Evolutionary conservation across 2,113 vertebrate species (phyloP).

Genomic region (Ptilonorhynchus violaceus): DNA sequence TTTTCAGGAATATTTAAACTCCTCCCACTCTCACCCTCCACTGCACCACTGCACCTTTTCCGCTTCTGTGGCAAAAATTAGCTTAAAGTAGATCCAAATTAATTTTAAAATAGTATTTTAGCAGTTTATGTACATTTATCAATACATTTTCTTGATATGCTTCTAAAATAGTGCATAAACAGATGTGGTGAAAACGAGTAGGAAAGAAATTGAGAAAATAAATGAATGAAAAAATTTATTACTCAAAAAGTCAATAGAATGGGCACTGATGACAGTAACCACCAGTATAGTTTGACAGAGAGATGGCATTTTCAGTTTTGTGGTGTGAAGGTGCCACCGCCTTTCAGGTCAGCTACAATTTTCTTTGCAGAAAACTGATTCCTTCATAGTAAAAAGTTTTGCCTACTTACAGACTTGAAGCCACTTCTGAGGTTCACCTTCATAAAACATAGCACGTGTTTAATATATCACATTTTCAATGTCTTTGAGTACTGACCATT

Average conservation of each 20-base stretch:
- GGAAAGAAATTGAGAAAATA: not conserved
- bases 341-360: not conserved
- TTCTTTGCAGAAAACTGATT: not conserved
- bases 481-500: not conserved
- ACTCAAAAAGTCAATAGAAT: not conserved
- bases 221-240: not conserved
- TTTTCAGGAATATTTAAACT: not conserved
- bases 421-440: not conserved
- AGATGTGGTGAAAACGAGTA: not conserved
- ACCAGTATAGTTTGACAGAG: not conserved
- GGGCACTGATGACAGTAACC: not conserved
- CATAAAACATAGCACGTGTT: not conserved
- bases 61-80: not conserved
- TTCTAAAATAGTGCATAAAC: not conserved
- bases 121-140: not conserved
- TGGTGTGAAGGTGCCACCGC: not conserved
- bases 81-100: not conserved
- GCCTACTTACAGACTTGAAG: not conserved
- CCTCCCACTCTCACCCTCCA: fast-evolving
- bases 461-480: not conserved
- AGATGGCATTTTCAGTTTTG: not conserved
- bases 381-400: not conserved
- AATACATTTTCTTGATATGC: not conserved
- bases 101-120: not conserved
- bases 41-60: not conserved